Evolutionary conservation across 2,113 vertebrate genomes (phyloP).

Genomic region (Lanius collurio): DNA sequence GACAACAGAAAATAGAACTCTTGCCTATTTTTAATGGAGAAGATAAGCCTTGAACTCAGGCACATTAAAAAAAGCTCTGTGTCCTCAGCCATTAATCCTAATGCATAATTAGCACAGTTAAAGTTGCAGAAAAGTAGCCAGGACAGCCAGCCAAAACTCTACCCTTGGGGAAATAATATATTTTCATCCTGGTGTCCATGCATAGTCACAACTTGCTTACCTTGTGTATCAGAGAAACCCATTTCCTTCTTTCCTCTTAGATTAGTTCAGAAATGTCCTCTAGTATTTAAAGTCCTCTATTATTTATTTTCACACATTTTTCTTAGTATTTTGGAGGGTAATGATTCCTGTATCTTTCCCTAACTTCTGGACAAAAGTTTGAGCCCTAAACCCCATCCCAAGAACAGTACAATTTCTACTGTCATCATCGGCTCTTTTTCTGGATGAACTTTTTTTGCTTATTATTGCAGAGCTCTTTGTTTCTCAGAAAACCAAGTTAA

Average conservation of each 20-base stretch:
- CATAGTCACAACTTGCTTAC: background rate
- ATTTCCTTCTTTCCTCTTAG: background rate
- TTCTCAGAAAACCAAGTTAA: background rate
- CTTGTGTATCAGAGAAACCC: background rate
- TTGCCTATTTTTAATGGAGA: background rate
- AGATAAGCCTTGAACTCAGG: background rate
- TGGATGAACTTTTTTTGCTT: background rate
- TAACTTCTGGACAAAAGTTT: background rate
- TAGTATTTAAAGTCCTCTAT: background rate
- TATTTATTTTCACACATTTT: background rate
- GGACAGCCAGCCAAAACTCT: background rate
- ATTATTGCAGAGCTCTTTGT: background rate
- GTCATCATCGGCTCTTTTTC: background rate
- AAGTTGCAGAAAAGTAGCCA: background rate
- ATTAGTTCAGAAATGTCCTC: background rate
- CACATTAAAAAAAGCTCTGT: background rate
- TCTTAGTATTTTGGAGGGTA: background rate
- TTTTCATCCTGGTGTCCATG: background rate
- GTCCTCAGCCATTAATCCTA: background rate
- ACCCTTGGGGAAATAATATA: background rate
- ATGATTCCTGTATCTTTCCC: background rate
- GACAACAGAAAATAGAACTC: background rate
- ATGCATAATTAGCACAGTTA: background rate
- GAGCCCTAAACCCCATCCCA: fast-evolving
- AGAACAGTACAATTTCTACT: background rate